A percentile compares a stretch with the other conserved stretches of the same genome.
These are phyloP conservation scores for Crematogaster levior DNA, from an alignment of 2,888 invertebrate genomes.

Conservation along the genomic window DNA sequence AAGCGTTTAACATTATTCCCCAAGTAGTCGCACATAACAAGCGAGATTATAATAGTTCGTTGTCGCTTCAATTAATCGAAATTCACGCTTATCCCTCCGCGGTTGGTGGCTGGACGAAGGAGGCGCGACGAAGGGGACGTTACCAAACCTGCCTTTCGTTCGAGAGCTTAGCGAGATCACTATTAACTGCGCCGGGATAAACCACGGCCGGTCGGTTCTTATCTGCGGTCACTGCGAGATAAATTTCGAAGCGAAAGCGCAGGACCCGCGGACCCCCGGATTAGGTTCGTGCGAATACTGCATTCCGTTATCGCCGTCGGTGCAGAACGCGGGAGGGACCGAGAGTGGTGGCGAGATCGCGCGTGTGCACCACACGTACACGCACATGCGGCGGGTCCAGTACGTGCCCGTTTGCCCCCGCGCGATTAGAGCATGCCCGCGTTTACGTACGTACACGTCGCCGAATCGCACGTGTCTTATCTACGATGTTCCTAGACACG, in stretches of 20 bases:
- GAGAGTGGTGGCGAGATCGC: conserved; percentile 42
- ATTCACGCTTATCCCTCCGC: conserved; percentile 70
- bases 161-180: conserved; percentile 76
- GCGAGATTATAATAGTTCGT: conserved; percentile 60
- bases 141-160: conserved; percentile 73
- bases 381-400: conserved; percentile 30
- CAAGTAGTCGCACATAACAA: conserved; percentile 30
- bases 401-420: conserved; percentile 44
- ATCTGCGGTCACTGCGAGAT: conserved; percentile 71
- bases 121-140: conserved; percentile 1
- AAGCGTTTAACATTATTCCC: conserved; percentile 14
- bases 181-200: conserved; percentile 74
- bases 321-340: conserved; percentile 60
- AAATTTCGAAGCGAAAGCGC: conserved; percentile 68
- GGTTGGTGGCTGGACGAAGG: conserved; percentile 17
- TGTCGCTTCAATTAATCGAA: conserved; percentile 70
- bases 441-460: conserved; percentile 39
- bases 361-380: conserved; percentile 53
- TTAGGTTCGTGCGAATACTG: conserved; percentile 76
- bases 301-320: conserved; percentile 74
- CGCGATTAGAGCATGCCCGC: conserved; percentile 56
- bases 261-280: conserved; percentile 66
- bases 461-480: conserved; percentile 71
- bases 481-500: conserved; percentile 65
- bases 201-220: conserved; percentile 70